Evolutionary conservation across 2,113 vertebrate genomes (phyloP), one percentile per base, ranked within the genome.

Genomic region (Ophthalmolycus amberensis): DNA sequence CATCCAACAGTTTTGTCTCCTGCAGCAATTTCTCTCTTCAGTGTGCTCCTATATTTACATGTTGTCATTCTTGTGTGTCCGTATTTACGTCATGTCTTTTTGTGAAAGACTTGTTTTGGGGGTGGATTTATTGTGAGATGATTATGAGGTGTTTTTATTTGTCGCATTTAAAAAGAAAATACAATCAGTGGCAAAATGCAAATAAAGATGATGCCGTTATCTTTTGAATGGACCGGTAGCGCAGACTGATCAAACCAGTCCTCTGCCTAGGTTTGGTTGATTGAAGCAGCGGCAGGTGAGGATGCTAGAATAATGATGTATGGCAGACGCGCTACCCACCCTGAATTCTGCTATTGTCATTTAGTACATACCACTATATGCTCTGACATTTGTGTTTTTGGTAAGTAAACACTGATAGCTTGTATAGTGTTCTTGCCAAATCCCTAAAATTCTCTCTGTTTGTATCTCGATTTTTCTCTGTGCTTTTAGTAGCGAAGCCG

Each of bases 381-480:
- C 69, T 88, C 76, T 89, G 71, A 87, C 71, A 75, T 91, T 90
- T 93, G 89, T 93, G 87, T 92, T 92, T 96, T 93, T 95, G 96
- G 96, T 83, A 97, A 94, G 97, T 97, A 96, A 96, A 97, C 97
- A 97, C 96, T 97, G 94, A 86, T 85, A 95, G 96, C 90, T 95
- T 97, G 95, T 97, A 95, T 95, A 96, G 96, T 98, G 95, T 95
- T 97, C 90, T 96, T 97, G 96, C 97, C 96, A 97, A 94, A 97
- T 97, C 96, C 97, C 96, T 95, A 91, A 95, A 98, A 96, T 96
- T 98, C 97, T 99, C 92, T 94, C 90, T 94, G 93, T 99, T 95
- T 99, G 97, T 99, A 99, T 99, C 97, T 99, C 97, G 97, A 99
- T 99, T 98, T 99, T 92, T 94, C 97, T 99, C 97, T 99, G 97